Conservation (phyloP, 1,140 invertebrate genomes). For the Megalopta genalis region DNA sequence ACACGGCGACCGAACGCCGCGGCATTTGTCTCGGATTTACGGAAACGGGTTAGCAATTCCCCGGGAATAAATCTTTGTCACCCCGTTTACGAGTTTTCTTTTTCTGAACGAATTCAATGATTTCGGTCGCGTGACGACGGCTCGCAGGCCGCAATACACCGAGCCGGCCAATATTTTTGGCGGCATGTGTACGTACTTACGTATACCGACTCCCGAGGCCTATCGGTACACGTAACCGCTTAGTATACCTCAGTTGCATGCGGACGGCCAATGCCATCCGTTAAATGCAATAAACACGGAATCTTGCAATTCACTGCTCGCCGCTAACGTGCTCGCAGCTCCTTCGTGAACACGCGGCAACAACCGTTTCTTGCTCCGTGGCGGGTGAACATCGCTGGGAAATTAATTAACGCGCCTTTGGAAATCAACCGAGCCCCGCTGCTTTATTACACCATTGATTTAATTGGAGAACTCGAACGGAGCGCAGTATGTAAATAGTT, state of each 20-base stretch:
- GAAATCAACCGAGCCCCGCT: slow-evolving; percentile 17
- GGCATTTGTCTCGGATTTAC: no score
- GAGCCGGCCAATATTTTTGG: slow-evolving; percentile 45
- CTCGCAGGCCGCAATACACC: not conserved
- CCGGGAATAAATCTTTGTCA: no score
- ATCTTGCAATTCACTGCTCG: slow-evolving; percentile 67
- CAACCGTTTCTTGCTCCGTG: slow-evolving; percentile 47
- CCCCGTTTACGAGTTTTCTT: not conserved
- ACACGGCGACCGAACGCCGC: no score
- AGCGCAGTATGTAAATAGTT: not conserved
- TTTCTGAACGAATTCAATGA: not conserved
- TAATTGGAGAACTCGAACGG: slow-evolving; percentile 23
- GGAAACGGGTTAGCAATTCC: no score
- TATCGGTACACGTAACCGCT: slow-evolving; percentile 52
- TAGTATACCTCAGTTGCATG: slow-evolving; percentile 65
- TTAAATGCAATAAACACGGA: slow-evolving; percentile 73
- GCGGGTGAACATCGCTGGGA: slow-evolving; percentile 47
- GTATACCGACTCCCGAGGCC: slow-evolving; percentile 33
- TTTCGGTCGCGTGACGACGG: slow-evolving; percentile 18
- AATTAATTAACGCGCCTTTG: slow-evolving; percentile 43
- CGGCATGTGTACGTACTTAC: slow-evolving; percentile 52
- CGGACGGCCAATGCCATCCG: slow-evolving; percentile 67
- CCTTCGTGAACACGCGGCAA: slow-evolving; percentile 40
- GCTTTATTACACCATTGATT: slow-evolving; percentile 30
- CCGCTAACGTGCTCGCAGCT: slow-evolving; percentile 48